These are phyloP conservation scores for Mycetomoellerius zeteki DNA, from an alignment of 1,140 invertebrate species.

Conservation along the genomic window DNA sequence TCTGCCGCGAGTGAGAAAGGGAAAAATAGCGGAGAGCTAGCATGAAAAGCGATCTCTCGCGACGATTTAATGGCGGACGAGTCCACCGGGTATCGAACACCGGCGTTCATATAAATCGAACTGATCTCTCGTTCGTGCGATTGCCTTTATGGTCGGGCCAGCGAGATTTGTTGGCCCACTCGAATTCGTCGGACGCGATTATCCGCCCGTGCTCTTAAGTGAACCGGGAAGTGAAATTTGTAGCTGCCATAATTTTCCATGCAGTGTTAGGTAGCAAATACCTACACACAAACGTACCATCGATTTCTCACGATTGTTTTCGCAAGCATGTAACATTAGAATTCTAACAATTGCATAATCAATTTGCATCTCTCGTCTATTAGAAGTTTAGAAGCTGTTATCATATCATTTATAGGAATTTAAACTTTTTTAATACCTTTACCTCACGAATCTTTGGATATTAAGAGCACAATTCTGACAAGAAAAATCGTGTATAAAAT, in stretches of 20 bases:
- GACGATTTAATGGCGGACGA: conserved; percentile 39
- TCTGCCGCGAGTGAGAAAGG: not conserved
- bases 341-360: not conserved
- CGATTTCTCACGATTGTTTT: not conserved
- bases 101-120: conserved; percentile 46
- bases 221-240: conserved; percentile 55
- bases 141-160: conserved; percentile 46
- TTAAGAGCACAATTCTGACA: not conserved
- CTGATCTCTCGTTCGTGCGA: conserved; percentile 51
- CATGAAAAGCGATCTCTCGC: conserved; percentile 24
- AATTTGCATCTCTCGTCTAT: not conserved
- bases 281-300: conserved; percentile 4
- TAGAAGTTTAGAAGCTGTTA: not conserved
- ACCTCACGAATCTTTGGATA: not conserved
- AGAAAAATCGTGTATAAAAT: no score
- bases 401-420: not conserved
- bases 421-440: not conserved
- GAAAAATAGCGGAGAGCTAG: conserved; percentile 43
- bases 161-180: conserved; percentile 45
- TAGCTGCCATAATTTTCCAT: conserved; percentile 58
- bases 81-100: conserved; percentile 37
- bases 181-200: conserved; percentile 60
- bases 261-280: conserved; percentile 26
- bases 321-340: not conserved
- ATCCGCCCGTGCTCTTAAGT: conserved; percentile 47